Conservation (phyloP, 2,113 vertebrate species). For the Chelonoidis abingdonii region DNA sequence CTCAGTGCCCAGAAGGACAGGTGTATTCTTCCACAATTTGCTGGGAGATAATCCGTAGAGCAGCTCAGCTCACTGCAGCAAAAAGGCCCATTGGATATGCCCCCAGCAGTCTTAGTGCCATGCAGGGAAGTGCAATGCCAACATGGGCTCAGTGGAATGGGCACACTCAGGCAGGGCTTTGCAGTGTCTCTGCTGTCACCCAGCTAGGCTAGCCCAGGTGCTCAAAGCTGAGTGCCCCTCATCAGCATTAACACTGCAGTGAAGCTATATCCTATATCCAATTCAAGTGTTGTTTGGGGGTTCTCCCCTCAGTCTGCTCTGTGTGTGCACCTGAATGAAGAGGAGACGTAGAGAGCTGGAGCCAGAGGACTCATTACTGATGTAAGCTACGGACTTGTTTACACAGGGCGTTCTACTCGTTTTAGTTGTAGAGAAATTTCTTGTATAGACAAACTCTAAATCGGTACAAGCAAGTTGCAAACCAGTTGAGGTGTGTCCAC, state of each 20-base stretch:
- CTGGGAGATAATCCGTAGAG: background rate
- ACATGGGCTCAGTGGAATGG: background rate
- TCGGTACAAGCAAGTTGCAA: background rate
- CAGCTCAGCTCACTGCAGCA: too few relatives aligned
- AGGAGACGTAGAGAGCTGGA: background rate
- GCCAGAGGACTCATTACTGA: background rate
- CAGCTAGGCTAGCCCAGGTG: background rate
- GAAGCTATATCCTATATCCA: background rate
- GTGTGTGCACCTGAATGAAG: too few relatives aligned
- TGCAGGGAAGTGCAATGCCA: background rate
- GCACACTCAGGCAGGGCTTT: background rate
- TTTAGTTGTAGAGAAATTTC: background rate
- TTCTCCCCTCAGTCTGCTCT: too few relatives aligned
- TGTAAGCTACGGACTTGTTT: too few relatives aligned
- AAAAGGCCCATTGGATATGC: background rate
- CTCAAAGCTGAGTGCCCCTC: too few relatives aligned
- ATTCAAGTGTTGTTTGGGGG: background rate
- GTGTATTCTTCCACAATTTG: background rate
- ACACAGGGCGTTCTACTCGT: too few relatives aligned
- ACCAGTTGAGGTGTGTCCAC: background rate
- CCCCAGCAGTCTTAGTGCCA: background rate
- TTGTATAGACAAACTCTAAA: background rate
- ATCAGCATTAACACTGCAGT: too few relatives aligned
- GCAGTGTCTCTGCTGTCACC: background rate
- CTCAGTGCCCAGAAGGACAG: background rate